Evolutionary conservation across 1,140 invertebrate species (phyloP).

Genomic region (Stegodyphus mimosarum): DNA sequence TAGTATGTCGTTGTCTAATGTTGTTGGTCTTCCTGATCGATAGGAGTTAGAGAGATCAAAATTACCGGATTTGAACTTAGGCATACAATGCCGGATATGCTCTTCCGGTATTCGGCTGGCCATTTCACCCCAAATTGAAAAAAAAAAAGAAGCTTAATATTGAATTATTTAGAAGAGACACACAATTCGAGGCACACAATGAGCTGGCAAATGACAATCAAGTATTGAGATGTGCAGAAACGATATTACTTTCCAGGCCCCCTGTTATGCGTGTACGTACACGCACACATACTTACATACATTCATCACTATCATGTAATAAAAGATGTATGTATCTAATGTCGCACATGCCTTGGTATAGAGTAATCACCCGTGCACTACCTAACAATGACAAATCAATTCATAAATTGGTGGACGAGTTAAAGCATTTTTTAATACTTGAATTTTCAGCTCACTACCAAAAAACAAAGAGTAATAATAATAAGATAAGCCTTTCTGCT

Average conservation of each 20-base stretch:
- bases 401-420: too few relatives aligned
- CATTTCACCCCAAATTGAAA: neutral
- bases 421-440: too few relatives aligned
- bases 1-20: neutral
- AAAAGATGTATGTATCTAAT: too few relatives aligned
- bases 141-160: neutral
- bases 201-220: neutral
- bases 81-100: neutral
- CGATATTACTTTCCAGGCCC: neutral
- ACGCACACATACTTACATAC: too few relatives aligned
- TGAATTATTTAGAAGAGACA: neutral
- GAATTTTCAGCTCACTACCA: too few relatives aligned
- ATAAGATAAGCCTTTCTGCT: too few relatives aligned
- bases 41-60: neutral
- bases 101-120: neutral
- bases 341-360: too few relatives aligned
- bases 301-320: too few relatives aligned
- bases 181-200: neutral
- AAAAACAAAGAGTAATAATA: too few relatives aligned
- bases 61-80: neutral
- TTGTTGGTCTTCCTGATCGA: neutral
- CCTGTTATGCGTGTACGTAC: too few relatives aligned
- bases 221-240: neutral
- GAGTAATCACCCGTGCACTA: too few relatives aligned
- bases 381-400: too few relatives aligned